phyloP scores from a whole-genome alignment of 2,888 invertebrate genomes.

The Hipparchia sbordonii region DNA sequence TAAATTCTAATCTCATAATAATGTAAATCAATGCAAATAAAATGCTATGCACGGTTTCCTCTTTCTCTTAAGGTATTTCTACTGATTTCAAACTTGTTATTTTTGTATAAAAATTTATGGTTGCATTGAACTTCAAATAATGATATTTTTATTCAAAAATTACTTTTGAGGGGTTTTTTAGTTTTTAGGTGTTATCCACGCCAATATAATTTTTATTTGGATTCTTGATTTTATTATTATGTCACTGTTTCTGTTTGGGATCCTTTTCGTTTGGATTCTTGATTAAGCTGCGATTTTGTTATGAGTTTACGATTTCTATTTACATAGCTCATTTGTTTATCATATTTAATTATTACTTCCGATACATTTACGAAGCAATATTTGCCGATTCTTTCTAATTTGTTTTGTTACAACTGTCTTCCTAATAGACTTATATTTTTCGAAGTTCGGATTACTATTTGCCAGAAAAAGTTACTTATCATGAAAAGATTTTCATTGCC shows the following conservation, averaged over 20 bases:
- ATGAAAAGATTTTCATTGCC: neutral
- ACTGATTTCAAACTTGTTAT: no score
- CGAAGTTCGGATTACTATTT: no score
- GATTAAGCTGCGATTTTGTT: no score
- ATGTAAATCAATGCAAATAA: slow-evolving; percentile 5
- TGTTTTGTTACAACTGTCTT: no score
- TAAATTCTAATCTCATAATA: slow-evolving; percentile 11
- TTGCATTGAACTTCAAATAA: slow-evolving; percentile 9
- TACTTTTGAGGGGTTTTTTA: neutral
- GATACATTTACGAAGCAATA: no score
- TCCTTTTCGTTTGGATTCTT: neutral
- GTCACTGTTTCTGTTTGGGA: neutral
- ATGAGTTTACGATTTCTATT: no score
- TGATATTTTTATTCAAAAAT: slow-evolving; percentile 9
- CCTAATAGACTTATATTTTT: no score
- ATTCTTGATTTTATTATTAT: neutral
- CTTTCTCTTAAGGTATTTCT: neutral
- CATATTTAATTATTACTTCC: no score
- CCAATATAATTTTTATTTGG: neutral
- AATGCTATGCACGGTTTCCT: neutral
- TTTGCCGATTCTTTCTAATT: no score
- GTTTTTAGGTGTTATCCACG: neutral
- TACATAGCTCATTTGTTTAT: no score
- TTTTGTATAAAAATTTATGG: slow-evolving; percentile 4
- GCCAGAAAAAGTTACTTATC: no score